A percentile compares a stretch with the other conserved stretches of the same genome.
phyloP scores from a whole-genome alignment of 2,888 invertebrate genomes.

The Oxyscelio sp. region DNA sequence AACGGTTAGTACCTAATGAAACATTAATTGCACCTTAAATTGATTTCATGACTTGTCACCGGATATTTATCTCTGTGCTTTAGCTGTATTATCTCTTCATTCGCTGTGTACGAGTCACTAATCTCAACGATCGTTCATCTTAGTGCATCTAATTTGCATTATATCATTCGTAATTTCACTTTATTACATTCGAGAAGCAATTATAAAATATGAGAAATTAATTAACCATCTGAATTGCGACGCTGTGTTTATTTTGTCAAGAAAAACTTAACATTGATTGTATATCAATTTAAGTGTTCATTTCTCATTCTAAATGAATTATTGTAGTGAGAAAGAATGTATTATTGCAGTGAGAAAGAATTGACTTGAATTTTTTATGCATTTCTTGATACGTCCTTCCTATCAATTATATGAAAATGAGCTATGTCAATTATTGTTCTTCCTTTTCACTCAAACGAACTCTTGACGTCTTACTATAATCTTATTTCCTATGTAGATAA shows the following conservation, averaged over 20 bases:
- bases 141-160: constrained; percentile 8
- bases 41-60: constrained; percentile 17
- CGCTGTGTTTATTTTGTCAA: too few relatives aligned
- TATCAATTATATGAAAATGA: too few relatives aligned
- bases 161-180: background rate
- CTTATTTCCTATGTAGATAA: too few relatives aligned
- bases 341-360: too few relatives aligned
- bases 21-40: constrained; percentile 4
- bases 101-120: constrained; percentile 2
- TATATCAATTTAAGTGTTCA: background rate
- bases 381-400: too few relatives aligned
- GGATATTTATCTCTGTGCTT: background rate
- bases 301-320: background rate
- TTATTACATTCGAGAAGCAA: background rate
- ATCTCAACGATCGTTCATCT: background rate
- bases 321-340: too few relatives aligned
- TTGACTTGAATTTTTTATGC: too few relatives aligned
- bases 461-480: too few relatives aligned
- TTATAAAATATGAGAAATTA: background rate
- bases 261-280: too few relatives aligned
- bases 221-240: background rate
- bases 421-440: too few relatives aligned
- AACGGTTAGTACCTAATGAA: background rate
- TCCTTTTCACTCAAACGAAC: too few relatives aligned
- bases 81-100: background rate